Percentiles rank a stretch among this genome's conserved stretches.
phyloP scores from a whole-genome alignment of 2,113 vertebrate species.

The Athene cunicularia region DNA sequence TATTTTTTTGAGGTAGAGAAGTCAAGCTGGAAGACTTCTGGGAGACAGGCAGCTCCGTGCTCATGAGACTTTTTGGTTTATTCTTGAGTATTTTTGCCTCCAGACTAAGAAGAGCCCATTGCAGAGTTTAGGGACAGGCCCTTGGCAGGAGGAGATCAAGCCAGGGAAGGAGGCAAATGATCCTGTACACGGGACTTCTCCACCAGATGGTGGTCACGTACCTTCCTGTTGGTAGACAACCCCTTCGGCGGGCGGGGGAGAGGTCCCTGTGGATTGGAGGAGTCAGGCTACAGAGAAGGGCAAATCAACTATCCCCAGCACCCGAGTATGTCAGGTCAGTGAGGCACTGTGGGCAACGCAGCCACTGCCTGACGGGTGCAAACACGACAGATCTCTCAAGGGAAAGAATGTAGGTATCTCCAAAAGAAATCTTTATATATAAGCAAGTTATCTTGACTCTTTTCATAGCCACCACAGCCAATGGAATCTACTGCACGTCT shows the following conservation, averaged over 20 bases:
- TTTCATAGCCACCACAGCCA: neutral
- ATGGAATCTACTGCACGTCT: neutral
- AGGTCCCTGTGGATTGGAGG: neutral
- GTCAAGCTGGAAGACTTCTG: neutral
- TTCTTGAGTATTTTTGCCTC: neutral
- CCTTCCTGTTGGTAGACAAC: neutral
- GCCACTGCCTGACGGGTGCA: neutral
- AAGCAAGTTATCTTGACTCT: neutral
- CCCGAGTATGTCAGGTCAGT: neutral
- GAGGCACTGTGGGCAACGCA: neutral
- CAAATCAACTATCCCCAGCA: neutral
- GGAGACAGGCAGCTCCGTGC: neutral
- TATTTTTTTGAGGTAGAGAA: neutral
- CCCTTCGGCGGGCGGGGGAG: neutral
- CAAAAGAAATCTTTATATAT: neutral
- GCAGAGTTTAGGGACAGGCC: neutral
- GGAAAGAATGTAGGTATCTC: neutral
- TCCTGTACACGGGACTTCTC: neutral
- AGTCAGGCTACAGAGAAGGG: neutral
- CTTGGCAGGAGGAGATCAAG: neutral
- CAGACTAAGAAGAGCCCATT: neutral
- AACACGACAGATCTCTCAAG: neutral
- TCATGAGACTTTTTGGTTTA: neutral
- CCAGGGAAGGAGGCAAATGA: neutral
- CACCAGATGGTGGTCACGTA: conserved; percentile 53